Evolutionary conservation across 2,113 vertebrate genomes (phyloP).

Genomic region (Ploceus nigricollis): DNA sequence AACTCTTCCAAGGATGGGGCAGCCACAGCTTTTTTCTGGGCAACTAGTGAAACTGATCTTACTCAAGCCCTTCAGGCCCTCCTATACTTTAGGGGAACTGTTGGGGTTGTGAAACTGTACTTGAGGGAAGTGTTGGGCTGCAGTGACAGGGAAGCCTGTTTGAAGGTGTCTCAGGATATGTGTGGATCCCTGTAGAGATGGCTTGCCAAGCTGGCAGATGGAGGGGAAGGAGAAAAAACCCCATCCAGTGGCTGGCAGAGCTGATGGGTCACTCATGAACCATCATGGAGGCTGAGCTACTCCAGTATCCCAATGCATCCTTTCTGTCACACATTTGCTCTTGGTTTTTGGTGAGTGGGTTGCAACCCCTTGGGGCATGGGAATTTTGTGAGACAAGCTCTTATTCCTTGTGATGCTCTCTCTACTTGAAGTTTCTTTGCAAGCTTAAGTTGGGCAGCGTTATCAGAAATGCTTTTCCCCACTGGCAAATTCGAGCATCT

Average conservation of each 20-base stretch:
- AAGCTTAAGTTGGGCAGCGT: not conserved
- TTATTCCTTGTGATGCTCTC: not conserved
- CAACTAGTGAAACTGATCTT: not conserved
- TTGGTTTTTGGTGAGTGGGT: not conserved
- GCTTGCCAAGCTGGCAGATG: not conserved
- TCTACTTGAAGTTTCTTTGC: not conserved
- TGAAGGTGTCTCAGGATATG: not conserved
- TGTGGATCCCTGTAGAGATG: not conserved
- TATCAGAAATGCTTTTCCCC: not conserved
- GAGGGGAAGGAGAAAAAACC: not conserved
- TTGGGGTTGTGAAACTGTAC: not conserved
- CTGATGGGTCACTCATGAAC: not conserved
- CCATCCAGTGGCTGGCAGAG: not conserved
- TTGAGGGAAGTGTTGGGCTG: not conserved
- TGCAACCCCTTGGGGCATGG: not conserved
- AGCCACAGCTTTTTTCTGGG: not conserved
- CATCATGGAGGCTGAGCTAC: not conserved
- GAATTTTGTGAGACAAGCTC: not conserved
- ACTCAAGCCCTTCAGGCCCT: not conserved
- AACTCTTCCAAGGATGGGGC: not conserved
- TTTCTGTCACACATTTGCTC: not conserved
- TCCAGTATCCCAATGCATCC: not conserved
- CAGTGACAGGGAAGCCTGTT: not conserved
- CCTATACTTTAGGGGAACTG: not conserved
- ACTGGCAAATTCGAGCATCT: not conserved